phyloP scores from a whole-genome alignment of 2,888 invertebrate genomes.

The Drosophila stalkeri region DNA sequence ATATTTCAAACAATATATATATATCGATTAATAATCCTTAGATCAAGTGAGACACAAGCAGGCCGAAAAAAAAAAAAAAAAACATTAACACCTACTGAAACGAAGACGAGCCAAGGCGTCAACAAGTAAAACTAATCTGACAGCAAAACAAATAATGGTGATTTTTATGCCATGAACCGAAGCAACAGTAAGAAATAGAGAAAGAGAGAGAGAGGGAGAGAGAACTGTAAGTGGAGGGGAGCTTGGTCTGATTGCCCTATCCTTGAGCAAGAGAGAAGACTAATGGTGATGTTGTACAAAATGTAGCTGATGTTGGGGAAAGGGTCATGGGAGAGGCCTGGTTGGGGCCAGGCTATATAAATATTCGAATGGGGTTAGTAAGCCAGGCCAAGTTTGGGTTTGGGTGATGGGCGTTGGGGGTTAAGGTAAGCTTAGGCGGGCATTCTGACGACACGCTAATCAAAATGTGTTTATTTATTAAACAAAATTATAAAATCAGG shows the following conservation, averaged over 20 bases:
- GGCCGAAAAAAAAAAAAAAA: slow-evolving; percentile 23
- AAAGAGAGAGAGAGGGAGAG: not conserved
- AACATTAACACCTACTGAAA: slow-evolving; percentile 60
- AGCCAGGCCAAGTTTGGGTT: slow-evolving; percentile 28
- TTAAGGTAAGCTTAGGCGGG: not conserved
- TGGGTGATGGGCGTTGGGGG: not conserved
- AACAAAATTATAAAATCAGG: slow-evolving; percentile 65
- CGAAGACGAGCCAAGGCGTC: slow-evolving; percentile 53
- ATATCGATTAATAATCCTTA: slow-evolving; percentile 55
- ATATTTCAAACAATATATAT: slow-evolving; percentile 44
- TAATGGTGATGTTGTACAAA: slow-evolving; percentile 75
- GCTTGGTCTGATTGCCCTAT: not conserved
- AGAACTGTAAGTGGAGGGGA: not conserved
- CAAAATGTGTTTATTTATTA: slow-evolving; percentile 73
- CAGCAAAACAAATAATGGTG: slow-evolving; percentile 76
- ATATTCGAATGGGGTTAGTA: slow-evolving; percentile 49
- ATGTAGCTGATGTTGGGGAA: slow-evolving; percentile 44
- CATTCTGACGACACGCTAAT: slow-evolving; percentile 61
- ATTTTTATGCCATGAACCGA: slow-evolving; percentile 64
- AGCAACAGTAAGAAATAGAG: not conserved
- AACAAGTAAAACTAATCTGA: slow-evolving; percentile 78
- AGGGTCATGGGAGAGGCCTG: not conserved
- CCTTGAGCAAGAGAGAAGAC: slow-evolving; percentile 42
- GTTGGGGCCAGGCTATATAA: slow-evolving; percentile 11
- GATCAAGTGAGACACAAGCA: slow-evolving; percentile 30